Percentiles rank a stretch among this genome's conserved stretches.
phyloP scores from a whole-genome alignment of 2,113 vertebrate species.

The Anolis carolinensis region DNA sequence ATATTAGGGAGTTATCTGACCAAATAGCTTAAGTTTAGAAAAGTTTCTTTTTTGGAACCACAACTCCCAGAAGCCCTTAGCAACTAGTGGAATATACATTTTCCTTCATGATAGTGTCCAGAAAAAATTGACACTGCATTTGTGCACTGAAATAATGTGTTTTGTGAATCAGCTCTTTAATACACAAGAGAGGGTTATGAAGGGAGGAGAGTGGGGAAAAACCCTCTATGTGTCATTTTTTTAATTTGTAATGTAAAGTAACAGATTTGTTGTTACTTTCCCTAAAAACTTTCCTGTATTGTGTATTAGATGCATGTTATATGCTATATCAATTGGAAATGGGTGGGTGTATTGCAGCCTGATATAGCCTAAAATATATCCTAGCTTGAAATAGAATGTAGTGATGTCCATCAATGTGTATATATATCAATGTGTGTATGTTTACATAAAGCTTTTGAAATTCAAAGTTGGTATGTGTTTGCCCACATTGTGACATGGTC shows the following conservation, averaged over 20 bases:
- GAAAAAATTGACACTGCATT: background rate
- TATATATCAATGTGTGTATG: background rate
- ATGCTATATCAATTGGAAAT: constrained; percentile 4
- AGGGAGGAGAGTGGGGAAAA: too few species aligned
- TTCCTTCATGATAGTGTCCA: background rate
- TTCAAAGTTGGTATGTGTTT: background rate
- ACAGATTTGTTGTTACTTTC: background rate
- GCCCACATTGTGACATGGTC: background rate
- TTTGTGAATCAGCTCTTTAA: too few species aligned
- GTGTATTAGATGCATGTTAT: background rate
- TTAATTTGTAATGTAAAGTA: background rate
- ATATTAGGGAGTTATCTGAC: background rate
- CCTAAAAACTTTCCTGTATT: background rate
- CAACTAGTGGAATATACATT: background rate
- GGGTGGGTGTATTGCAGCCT: background rate
- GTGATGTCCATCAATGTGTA: background rate
- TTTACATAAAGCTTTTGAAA: background rate
- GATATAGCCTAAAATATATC: background rate
- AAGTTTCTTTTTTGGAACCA: too few species aligned
- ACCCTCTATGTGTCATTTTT: background rate
- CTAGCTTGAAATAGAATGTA: background rate
- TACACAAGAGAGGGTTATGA: too few species aligned
- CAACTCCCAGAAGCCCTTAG: too few species aligned
- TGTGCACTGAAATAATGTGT: too few species aligned
- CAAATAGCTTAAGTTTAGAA: too few species aligned